A percentile compares a stretch with the other conserved stretches of the same genome.
Conservation (phyloP, 1,140 invertebrate species). For the Catajapyx aquilonaris region DNA sequence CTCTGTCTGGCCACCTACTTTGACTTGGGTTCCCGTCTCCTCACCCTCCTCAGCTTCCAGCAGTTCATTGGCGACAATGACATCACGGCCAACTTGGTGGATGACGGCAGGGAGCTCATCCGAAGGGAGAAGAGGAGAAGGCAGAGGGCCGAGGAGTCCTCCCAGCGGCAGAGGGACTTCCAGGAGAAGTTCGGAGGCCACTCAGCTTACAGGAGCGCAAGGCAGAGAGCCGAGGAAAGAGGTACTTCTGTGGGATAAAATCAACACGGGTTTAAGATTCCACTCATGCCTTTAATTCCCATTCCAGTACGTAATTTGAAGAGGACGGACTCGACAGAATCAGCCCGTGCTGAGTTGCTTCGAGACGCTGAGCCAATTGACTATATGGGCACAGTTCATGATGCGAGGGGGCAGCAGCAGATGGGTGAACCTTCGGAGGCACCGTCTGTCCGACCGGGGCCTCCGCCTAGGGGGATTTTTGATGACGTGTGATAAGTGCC, state of each 20-base stretch:
- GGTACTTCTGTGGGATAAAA: conserved; percentile 13
- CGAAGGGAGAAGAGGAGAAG: conserved; percentile 63
- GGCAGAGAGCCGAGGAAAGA: conserved; percentile 27
- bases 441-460: conserved; percentile 28
- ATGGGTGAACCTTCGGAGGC: conserved; percentile 23
- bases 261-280: neutral
- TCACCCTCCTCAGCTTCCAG: conserved; percentile 81
- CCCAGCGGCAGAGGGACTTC: conserved; percentile 44
- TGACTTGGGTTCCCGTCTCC: conserved; percentile 66
- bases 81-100: conserved; percentile 74
- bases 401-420: conserved; percentile 16
- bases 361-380: conserved; percentile 38
- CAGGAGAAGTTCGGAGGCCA: conserved; percentile 34
- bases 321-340: conserved; percentile 30
- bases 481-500: conserved; percentile 73
- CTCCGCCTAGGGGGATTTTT: conserved; percentile 56
- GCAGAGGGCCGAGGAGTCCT: conserved; percentile 56
- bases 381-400: conserved; percentile 18
- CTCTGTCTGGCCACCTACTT: conserved; percentile 92
- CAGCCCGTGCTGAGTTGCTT: conserved; percentile 34
- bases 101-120: conserved; percentile 78
- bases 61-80: conserved; percentile 89
- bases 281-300: conserved; percentile 4
- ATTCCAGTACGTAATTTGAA: conserved; percentile 23
- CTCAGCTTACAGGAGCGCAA: conserved; percentile 25